Base-by-base conservation (phyloP, 2,797 vertebrate species). In the Gorsachius magnificus region DNA sequence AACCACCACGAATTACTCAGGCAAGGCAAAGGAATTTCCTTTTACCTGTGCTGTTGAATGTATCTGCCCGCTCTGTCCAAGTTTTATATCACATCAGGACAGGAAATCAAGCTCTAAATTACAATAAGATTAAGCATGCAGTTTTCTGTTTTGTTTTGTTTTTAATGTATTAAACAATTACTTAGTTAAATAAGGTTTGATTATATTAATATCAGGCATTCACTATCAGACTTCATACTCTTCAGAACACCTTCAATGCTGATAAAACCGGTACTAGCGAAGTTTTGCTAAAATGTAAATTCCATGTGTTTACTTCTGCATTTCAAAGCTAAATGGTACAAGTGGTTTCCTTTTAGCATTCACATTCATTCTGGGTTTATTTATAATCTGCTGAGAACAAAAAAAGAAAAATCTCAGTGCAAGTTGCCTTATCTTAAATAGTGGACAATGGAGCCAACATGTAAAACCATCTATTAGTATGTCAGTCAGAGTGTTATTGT, bases 181-280 rank as follows among this genome's bases (percentile, higher is more conserved):
- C 8, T 13, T 26, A 56, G 41, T 63, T 72, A 68, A 80, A 57
- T 38, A 75, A 51, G 4, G 1, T 53, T 88, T 80, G 17, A 25
- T 86, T 79, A 21, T 54, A 65, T 82, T 71, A 31, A 45, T 41
- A 7, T 57, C 26, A 80, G 29, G 6, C 3, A 51, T 43, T 82
- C 22, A 19, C 14, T 77, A 6, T 36, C 33, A 70, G 13, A 50
- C 25, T 53, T 74, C 10, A 38, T 91, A 9, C 21, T 74, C 71
- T 89, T 61, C 25, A 79, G 29, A 69, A 48, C 51, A 50, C 7
- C 26, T 83, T 78, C 7, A 43, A 13, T 58, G 19, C 19, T 38
- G 36, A 80, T 26, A 25, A 93, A 90, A 72, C 16, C 0, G 0
- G 6, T 54, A 70, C 7, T 53, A 46, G 24, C 0, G 0, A 33